Evolutionary conservation across 2,888 invertebrate species (phyloP), one percentile per base, ranked within the genome.

Genomic region (Pemphredon lugubris): DNA sequence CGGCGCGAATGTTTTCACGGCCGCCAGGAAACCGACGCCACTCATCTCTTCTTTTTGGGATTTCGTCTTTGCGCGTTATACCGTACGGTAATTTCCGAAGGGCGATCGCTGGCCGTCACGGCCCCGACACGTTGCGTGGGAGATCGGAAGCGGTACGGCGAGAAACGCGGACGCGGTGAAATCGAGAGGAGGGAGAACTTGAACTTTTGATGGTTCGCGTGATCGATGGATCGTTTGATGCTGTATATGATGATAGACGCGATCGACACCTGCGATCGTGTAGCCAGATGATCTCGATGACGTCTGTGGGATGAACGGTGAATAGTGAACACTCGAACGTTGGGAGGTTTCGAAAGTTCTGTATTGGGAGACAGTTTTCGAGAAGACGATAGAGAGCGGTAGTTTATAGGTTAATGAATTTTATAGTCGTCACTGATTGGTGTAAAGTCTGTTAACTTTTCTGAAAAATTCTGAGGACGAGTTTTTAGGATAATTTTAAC

Each of bases 1-100:
- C 18, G 93, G 93, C 47, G 93, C 92, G 79, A 94, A 92, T 21
- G 93, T 93, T 89, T 94, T 94, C 90, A 94, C 93, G 82, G 91
- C 91, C 73, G 90, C 89, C 77, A 93, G 86, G 80, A 92, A 92
- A 44, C 92, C 92, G 55, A 92, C 92, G 42, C 92, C 92, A 86
- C 92, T 93, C 92, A 93, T 92, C 45, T 73, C 74, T 26, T 26
- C 26, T 26, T 53, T 58, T 20, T 61, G 50, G 34, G 74, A 37
- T 63, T 50, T 78, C 68, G 66, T 70, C 59, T 66, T 69, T 44
- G 59, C 26, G 14, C 20, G 53, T 16, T 4, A 2, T 6, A 37
- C 18, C 18, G 9, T 16, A 30, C 30, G 7, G 30, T 30, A 1
- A 9, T 9, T 9, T 9, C 30, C 2, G 30, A n/a, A 30, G 30